A percentile compares a stretch with the other conserved stretches of the same genome.
Evolutionary conservation across 2,888 invertebrate species (phyloP).

Genomic region (Hoplodrina blanda): DNA sequence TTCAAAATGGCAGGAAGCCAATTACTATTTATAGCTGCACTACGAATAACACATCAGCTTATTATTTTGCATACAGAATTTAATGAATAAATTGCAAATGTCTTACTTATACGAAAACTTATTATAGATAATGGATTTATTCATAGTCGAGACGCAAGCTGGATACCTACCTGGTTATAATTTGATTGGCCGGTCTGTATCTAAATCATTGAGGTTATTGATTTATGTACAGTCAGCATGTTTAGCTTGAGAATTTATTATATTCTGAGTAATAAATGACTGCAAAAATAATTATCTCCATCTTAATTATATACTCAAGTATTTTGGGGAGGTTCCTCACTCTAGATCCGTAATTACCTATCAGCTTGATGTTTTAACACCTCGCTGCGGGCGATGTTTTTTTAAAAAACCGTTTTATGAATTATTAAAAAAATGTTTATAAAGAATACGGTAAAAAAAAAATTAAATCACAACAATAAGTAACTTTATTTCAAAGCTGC

Average conservation of each 20-base stretch:
- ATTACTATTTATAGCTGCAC: constrained; percentile 1
- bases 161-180: background rate
- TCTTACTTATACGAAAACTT: constrained; percentile 13
- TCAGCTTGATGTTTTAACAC: too few species aligned
- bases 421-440: too few species aligned
- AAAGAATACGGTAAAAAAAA: too few species aligned
- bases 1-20: constrained; percentile 25
- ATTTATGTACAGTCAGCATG: constrained; percentile 1
- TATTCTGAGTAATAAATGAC: too few species aligned
- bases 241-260: background rate
- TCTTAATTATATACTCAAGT: too few species aligned
- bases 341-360: too few species aligned
- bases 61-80: constrained; percentile 19
- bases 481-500: too few species aligned
- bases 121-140: constrained; percentile 6
- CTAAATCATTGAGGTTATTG: constrained; percentile 13
- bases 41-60: background rate
- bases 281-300: too few species aligned
- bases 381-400: too few species aligned
- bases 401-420: too few species aligned
- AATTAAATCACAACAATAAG: too few species aligned
- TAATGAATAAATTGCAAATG: constrained; percentile 21
- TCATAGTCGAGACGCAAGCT: background rate
- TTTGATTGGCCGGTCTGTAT: constrained; percentile 13
- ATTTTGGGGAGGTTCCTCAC: too few species aligned